Percentiles rank a stretch among this genome's conserved stretches.
Conservation (phyloP, 2,888 invertebrate species). For the Pilophorus perplexus region DNA sequence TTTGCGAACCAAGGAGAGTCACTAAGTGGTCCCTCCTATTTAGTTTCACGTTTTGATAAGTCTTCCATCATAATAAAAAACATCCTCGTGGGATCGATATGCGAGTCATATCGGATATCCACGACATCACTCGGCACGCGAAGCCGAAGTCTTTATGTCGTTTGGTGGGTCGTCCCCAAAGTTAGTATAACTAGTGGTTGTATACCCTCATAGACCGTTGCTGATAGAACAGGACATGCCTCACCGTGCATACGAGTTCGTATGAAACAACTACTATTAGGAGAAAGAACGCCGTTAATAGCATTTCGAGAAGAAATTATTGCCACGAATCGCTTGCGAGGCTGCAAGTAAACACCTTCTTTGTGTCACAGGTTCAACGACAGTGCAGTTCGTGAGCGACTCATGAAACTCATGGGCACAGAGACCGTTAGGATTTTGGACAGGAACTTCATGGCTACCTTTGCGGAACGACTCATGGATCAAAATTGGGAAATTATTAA, state of each 20-base stretch:
- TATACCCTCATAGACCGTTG: too few relatives aligned
- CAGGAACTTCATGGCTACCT: constrained; percentile 42
- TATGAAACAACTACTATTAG: too few relatives aligned
- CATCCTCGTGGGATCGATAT: not conserved
- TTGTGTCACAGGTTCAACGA: constrained; percentile 44
- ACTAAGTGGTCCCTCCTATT: too few relatives aligned
- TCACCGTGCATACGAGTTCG: constrained; percentile 8
- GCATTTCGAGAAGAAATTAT: too few relatives aligned
- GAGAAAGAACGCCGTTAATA: too few relatives aligned
- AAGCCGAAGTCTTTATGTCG: constrained; percentile 3
- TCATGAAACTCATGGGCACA: constrained; percentile 43
- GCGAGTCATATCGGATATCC: constrained; percentile 16
- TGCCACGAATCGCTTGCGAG: too few relatives aligned
- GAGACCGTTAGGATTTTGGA: constrained; percentile 43
- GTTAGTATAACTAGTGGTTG: too few relatives aligned
- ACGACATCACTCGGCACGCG: constrained; percentile 23
- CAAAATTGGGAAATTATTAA: constrained; percentile 39
- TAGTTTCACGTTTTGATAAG: too few relatives aligned
- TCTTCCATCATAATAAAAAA: too few relatives aligned
- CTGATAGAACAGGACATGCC: too few relatives aligned
- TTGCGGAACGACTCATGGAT: constrained; percentile 36
- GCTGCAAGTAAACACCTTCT: too few relatives aligned
- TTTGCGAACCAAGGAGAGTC: too few relatives aligned
- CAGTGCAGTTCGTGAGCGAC: constrained; percentile 39
- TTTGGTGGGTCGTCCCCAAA: constrained; percentile 5